Conservation (phyloP, 2,797 vertebrate genomes). For the Buceros bicornis region DNA sequence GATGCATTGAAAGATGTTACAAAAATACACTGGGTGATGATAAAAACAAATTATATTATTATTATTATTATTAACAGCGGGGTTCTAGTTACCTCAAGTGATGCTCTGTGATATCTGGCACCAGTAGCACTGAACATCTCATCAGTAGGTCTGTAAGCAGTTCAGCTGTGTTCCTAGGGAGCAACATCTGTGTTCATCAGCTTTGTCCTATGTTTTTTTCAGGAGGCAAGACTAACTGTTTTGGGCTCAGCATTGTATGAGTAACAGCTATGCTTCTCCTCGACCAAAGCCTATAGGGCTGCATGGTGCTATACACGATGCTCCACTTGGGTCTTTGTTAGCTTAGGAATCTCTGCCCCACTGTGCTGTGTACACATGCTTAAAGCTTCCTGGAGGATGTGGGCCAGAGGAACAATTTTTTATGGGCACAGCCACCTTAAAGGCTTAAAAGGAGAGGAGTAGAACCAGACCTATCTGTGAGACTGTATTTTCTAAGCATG, state of each 20-base stretch:
- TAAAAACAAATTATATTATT: neutral
- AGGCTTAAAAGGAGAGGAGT: neutral
- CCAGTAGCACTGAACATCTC: accelerated
- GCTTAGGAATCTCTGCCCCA: neutral
- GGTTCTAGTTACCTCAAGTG: conserved; percentile 9
- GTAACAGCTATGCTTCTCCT: neutral
- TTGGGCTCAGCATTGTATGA: neutral
- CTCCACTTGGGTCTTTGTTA: neutral
- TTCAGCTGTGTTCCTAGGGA: neutral
- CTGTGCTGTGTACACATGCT: neutral
- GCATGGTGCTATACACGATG: neutral
- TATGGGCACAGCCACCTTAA: neutral
- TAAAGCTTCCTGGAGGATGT: neutral
- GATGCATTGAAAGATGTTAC: neutral
- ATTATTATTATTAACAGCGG: neutral
- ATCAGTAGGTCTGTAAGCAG: neutral
- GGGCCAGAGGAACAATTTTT: neutral
- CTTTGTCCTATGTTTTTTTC: neutral
- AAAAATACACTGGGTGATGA: neutral
- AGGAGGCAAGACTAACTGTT: neutral
- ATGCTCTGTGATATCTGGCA: neutral
- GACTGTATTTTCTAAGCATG: neutral
- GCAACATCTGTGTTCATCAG: neutral
- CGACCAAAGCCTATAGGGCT: neutral
- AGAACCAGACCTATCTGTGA: neutral